Evolutionary conservation across 2,888 invertebrate genomes (phyloP), one percentile per base, ranked within the genome.

Genomic region (Anarsia innoxiella): DNA sequence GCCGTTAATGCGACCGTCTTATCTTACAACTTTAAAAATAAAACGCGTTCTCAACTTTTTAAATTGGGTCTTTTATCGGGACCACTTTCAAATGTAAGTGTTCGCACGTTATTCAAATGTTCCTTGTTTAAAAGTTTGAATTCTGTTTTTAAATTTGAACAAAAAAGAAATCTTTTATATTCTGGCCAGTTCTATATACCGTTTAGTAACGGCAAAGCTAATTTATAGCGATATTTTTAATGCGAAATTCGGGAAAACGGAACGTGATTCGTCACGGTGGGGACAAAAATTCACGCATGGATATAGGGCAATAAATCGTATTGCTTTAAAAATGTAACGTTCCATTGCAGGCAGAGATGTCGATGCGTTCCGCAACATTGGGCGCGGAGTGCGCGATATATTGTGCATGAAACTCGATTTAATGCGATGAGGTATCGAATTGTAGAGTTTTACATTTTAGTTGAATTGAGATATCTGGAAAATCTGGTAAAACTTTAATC

Each of bases 281-380:
- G 71, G 71, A 66, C 63, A 50, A 27, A 55, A 56, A 59, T 59
- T 62, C 59, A 55, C 60, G 57, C 58, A 54, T 59, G 58, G 58
- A 67, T 57, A 66, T 51, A 44, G 48, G 55, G 60, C 59, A 63
- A 77, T 79, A 78, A 77, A 78, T 75, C 64, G 59, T 63, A 57
- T 59, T 65, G 63, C 62, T 77, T 73, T 79, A 59, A 76, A 75
- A 77, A 68, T 65, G 67, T 64, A 56, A 26, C 53, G 51, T 57
- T 56, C 51, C 50, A 47, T 56, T 54, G 46, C 52, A 51, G 47
- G 47, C 56, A 47, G 47, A 46, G 56, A 69, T 73, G 19, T 71
- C 61, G 67, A 75, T 73, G 74, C 69, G 82, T 82, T 77, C 70
- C 77, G 72, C 64, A 51, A 75, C 82, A 78, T 80, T 82, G 72